These are phyloP conservation scores for Malaclemys terrapin DNA, from an alignment of 2,113 vertebrate genomes.

Conservation along the genomic window DNA sequence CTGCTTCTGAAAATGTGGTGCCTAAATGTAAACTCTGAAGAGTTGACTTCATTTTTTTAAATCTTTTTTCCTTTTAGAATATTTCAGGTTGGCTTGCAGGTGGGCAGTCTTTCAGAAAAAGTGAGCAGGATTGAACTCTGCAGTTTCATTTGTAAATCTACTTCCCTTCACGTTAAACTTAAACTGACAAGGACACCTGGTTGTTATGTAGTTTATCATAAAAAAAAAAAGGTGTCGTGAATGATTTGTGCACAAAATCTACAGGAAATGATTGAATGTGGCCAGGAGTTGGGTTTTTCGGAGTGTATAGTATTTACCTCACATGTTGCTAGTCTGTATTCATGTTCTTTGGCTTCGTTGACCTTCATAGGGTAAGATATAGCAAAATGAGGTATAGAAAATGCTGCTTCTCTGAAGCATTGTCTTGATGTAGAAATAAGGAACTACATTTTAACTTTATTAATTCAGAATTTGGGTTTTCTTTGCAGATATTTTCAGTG, in stretches of 20 bases:
- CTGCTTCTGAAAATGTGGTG: not conserved
- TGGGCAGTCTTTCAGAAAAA: not conserved
- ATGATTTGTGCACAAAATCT: not conserved
- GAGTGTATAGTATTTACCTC: not conserved
- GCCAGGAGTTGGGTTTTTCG: not conserved
- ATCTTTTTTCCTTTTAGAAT: not conserved
- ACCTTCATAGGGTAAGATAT: not conserved
- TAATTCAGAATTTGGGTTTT: not conserved
- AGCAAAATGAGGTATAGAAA: not conserved
- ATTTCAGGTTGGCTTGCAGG: not conserved
- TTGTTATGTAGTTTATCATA: fast-evolving
- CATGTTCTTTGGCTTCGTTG: not conserved
- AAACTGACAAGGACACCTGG: not conserved
- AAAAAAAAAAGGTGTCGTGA: not conserved
- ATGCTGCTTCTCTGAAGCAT: not conserved
- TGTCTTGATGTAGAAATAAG: not conserved
- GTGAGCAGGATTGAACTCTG: too few species aligned
- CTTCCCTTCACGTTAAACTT: not conserved
- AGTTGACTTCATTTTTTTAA: not conserved
- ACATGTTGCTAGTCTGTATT: not conserved
- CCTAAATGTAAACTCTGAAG: not conserved
- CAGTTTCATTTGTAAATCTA: not conserved
- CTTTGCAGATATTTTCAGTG: not conserved
- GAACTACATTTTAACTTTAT: not conserved
- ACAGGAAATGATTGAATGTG: not conserved